Evolutionary conservation across 2,113 vertebrate species (phyloP), one percentile per base, ranked within the genome.

Genomic region (Calyptommatus sinebrachiatus): DNA sequence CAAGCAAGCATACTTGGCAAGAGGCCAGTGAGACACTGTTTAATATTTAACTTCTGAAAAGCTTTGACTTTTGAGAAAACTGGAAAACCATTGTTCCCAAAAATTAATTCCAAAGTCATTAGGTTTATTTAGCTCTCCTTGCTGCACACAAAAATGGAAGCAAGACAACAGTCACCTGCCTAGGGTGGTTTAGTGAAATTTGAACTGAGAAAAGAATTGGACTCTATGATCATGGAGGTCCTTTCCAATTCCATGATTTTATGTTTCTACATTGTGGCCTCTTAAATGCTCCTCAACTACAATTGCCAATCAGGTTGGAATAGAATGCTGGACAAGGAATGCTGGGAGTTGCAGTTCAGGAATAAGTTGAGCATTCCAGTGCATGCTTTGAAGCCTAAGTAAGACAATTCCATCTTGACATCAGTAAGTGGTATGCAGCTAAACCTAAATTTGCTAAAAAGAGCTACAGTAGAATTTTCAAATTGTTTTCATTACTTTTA

Each of bases 101-200:
- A 80, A 76, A 57, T 0, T 1, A 35, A 8, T 2, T 0, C 35
- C 7, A 7, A 0, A 0, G 41, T 29, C 35, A 76, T 29, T 29
- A 28, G 8, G 1, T 29, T 45, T 61, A 60, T 16, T 84, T 67
- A 80, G 77, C 92, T 87, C 93, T 94, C 90, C 88, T 93, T 95
- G 89, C 87, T 60, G 92, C 91, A 77, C 63, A 57, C 8, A 5
- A 0, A 28, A 67, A 21, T 46, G 65, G 8, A 65, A 65, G 7
- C 10, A 2, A 67, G 20, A 1, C 1, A 1, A 48, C 28, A 12
- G 35, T 41, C 35, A 41, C 35, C 35, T 41, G 35, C 35, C 35
- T 41, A 5, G 35, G 35, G 35, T 41, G 35, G 35, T 5, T 41
- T 4, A 41, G 35, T 5, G 35, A 41, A 41, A 41, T 41, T 41